phyloP scores from a whole-genome alignment of 2,888 invertebrate species.

The Diaperis boleti region DNA sequence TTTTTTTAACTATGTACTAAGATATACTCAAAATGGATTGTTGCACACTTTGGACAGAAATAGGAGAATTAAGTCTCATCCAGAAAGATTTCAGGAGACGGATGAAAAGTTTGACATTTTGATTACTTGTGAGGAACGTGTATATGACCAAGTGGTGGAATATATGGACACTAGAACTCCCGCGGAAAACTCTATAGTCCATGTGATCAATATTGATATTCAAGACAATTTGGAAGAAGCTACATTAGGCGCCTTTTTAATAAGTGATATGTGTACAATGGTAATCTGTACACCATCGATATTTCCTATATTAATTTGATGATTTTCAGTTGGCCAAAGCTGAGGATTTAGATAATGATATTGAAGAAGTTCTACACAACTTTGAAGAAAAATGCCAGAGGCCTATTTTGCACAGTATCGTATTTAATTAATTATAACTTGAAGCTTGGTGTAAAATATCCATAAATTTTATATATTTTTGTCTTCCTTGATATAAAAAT shows the following conservation, averaged over 20 bases:
- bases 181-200: conserved; percentile 88
- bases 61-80: conserved; percentile 91
- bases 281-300: no score
- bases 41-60: conserved; percentile 98
- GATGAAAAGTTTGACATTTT: conserved; percentile 94
- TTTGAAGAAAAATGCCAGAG: conserved; percentile 91
- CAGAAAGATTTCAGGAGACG: conserved; percentile 94
- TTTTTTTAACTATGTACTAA: conserved; percentile 7
- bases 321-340: conserved; percentile 82
- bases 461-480: conserved; percentile 36
- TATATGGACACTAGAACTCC: conserved; percentile 88
- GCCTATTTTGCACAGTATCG: conserved; percentile 91
- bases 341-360: conserved; percentile 96
- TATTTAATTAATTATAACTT: conserved; percentile 82
- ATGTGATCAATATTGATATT: conserved; percentile 98
- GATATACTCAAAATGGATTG: conserved; percentile 95
- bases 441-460: conserved; percentile 15
- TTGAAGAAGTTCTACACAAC: conserved; percentile 94
- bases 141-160: conserved; percentile 98
- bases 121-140: conserved; percentile 97
- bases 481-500: conserved; percentile 39
- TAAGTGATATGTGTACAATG: conserved; percentile 94
- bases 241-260: conserved; percentile 97
- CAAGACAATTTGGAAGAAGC: conserved; percentile 99
- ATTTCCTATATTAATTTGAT: neutral